Base-by-base conservation (phyloP, 1,140 invertebrate species). In the Lamellibrachia luymesi region DNA sequence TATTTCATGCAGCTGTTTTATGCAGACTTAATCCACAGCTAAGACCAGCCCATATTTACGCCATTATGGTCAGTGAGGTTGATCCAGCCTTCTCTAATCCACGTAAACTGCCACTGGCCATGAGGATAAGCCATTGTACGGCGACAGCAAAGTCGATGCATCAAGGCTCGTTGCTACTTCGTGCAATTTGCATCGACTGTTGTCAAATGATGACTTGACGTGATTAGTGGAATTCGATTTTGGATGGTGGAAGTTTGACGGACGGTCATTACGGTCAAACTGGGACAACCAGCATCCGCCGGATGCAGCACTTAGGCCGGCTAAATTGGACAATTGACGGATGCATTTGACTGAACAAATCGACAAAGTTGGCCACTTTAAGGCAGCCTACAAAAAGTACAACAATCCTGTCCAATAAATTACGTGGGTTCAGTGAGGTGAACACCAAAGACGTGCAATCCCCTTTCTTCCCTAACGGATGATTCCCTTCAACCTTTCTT, bases 201-300 rank as follows among this genome's bases (percentile, higher is more conserved):
- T 22, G 64, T 80, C 17, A 22, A 22, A 22, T 22, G 17, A 80
- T 22, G 13, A 80, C 64, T 80, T 80, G 64, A 80, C 64, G 64
- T 80, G 64, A 80, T 80, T 80, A 80, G 64, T 80, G 64, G 64
- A 80, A 80, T 80, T 80, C 64, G 64, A 80, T 80, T 80, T 80
- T 22, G 64, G 64, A 80, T 17, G 13, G 6, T 10, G 64, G 17
- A 80, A 80, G 64, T 80, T 80, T 80, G 64, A 22, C 64, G 64
- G 64, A 4, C 64, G 64, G 64, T 80, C 64, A 80, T 80, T 80
- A 80, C 13, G 64, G 64, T 22, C 13, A 17, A 10, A 22, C 64
- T 22, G 5, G 64, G 64, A 80, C 64, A 80, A 17, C 2, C 64
- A 8, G 17, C 64, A 22, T 80, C 64, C 64, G 64, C 64, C 13